phyloP scores from a whole-genome alignment of 2,797 vertebrate genomes.

The Malurus leucopterus region DNA sequence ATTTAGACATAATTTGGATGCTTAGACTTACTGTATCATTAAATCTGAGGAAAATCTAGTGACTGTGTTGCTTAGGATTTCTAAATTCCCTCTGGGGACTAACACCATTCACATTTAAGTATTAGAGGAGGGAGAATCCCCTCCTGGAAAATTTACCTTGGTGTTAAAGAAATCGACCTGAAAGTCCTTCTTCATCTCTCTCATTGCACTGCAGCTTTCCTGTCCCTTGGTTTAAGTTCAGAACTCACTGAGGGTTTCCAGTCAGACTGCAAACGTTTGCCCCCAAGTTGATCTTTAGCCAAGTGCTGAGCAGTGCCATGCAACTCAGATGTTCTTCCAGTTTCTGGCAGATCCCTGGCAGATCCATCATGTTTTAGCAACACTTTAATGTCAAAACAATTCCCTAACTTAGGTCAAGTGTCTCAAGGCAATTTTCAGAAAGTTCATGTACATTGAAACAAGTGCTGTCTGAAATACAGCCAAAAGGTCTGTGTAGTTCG shows the following conservation, averaged over 20 bases:
- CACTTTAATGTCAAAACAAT: not conserved
- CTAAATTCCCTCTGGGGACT: not conserved
- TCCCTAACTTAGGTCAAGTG: not conserved
- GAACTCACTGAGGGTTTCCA: not conserved
- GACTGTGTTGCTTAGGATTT: not conserved
- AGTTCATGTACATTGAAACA: not conserved
- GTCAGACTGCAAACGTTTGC: not conserved
- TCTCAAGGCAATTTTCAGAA: not conserved
- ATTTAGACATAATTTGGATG: not conserved
- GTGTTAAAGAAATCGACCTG: not conserved
- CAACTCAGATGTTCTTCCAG: not conserved
- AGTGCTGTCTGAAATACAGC: not conserved
- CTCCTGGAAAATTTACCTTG: not conserved
- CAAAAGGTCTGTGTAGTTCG: not conserved
- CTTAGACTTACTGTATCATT: not conserved
- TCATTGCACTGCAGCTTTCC: not conserved
- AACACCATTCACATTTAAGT: not conserved
- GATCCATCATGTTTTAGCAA: not conserved
- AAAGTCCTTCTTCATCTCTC: not conserved
- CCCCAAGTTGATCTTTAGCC: not conserved
- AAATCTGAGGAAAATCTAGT: rapidly evolving
- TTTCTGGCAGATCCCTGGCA: not conserved
- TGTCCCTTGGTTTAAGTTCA: not conserved
- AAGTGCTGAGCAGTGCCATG: not conserved
- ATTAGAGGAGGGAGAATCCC: not conserved